Base-by-base conservation (phyloP, 30 jellyfish, hydroid and myxozoan genomes). In the Turritopsis rubra region DNA sequence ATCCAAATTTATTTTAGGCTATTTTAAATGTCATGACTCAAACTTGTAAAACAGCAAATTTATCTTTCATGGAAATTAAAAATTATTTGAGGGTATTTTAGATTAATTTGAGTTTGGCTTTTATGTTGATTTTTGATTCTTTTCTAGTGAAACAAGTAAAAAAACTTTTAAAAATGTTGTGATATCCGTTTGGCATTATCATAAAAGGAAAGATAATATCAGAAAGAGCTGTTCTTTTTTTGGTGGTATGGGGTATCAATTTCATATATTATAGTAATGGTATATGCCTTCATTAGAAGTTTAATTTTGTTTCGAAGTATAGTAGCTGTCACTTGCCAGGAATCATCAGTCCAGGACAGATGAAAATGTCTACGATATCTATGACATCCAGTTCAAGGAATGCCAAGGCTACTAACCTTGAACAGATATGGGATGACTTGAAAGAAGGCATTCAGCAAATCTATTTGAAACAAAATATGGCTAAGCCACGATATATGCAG, bases 371-470 rank as follows among this genome's bases (percentile, higher is more conserved):
- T 21, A 66, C 76, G 17, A 76, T 76, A 65, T 76, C 87, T 31
- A 23, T 52, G 52, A 24, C 87, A 23, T 28, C 71, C 20, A 52
- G 66, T 26, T 53, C 87, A 27, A 27, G 87, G 29, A 20, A 79
- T 21, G 21, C 76, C 41, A 90, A 87, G 80, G 82, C 90, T 26
- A 90, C 97, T 52, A 90, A 88, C 70, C 79, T 90, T 65, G 97
- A 90, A 31, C 95, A 90, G 76, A 90, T 90, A 82, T 90, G 97
- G 97, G 97, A 90, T 74, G 97, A 90, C 66, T 78, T 90, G 29
- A 86, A 83, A 65, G 97, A 90, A 82, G 97, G 97, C 53, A 90
- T 90, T 53, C 97, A 90, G 74, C 97, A 90, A 70, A 90, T 90
- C 25, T 90, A 85, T 83, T 72, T 90, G 73, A 90, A 83, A 66